Evolutionary conservation across 2,797 vertebrate species (phyloP).

Genomic region (Sebastes alutus): DNA sequence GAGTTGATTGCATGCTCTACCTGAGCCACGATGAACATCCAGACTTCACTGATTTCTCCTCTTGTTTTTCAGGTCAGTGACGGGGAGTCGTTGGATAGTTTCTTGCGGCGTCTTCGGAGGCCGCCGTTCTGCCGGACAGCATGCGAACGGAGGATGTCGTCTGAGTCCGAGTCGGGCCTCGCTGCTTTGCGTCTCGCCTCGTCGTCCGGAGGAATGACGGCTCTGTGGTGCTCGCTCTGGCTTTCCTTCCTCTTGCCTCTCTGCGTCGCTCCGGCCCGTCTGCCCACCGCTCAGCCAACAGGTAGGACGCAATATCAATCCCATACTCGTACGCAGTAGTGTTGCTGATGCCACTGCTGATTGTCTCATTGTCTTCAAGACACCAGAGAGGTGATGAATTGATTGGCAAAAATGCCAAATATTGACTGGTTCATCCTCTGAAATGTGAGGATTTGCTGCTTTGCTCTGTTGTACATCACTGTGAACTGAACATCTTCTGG

Average conservation of each 20-base stretch:
- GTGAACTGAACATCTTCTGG: too few species aligned
- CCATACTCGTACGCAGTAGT: too few species aligned
- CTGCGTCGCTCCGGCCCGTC: constrained; percentile 75
- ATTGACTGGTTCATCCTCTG: neutral
- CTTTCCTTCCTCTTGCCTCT: constrained; percentile 70
- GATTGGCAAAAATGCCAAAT: neutral
- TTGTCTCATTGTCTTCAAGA: too few species aligned
- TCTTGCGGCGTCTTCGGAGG: constrained; percentile 28
- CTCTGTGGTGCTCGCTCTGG: constrained; percentile 77
- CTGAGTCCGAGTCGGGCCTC: constrained; percentile 72
- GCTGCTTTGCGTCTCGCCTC: constrained; percentile 67
- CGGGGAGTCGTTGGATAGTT: constrained; percentile 6
- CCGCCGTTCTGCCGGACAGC: constrained; percentile 62
- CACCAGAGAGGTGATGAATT: too few species aligned
- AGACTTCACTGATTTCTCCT: neutral
- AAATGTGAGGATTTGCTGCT: neutral
- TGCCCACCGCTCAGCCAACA: constrained; percentile 69
- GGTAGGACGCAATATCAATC: constrained; percentile 45
- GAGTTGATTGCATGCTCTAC: neutral
- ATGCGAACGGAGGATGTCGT: constrained; percentile 80
- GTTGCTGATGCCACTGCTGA: neutral
- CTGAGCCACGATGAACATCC: neutral
- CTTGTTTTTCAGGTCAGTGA: constrained; percentile 15
- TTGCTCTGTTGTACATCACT: neutral
- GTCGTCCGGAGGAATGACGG: constrained; percentile 82